phyloP scores from a whole-genome alignment of 1,140 invertebrate species.

The Ditylenchus dipsaci region DNA sequence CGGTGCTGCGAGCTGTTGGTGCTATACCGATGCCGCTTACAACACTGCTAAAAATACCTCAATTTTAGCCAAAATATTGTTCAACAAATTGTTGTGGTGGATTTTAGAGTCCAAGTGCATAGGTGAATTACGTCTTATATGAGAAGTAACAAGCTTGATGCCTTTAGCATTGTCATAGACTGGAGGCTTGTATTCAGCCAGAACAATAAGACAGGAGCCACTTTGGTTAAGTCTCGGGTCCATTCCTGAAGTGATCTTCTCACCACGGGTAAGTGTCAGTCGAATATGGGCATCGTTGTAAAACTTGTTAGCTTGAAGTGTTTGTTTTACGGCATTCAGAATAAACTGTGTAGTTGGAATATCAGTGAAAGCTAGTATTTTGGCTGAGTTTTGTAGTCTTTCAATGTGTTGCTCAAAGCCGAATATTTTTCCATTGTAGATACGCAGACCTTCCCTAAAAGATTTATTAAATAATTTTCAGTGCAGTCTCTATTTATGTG shows the following conservation, averaged over 20 bases:
- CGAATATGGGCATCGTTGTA: background rate
- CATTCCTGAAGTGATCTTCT: background rate
- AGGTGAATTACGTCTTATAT: background rate
- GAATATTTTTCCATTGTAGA: constrained; percentile 3
- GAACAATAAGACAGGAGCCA: background rate
- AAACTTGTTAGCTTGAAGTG: background rate
- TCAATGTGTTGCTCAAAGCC: background rate
- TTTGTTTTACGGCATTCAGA: background rate
- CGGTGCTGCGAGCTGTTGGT: no score
- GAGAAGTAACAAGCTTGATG: background rate
- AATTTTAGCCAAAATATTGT: constrained; percentile 1
- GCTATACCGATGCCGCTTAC: no score
- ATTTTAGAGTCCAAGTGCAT: constrained; percentile 1
- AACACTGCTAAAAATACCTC: background rate
- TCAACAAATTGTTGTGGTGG: constrained; percentile 1
- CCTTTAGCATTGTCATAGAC: background rate
- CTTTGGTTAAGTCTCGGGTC: background rate
- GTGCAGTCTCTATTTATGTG: no score
- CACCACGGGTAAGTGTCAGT: background rate
- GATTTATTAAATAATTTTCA: no score
- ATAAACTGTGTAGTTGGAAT: background rate
- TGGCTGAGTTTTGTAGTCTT: background rate
- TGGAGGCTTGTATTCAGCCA: background rate
- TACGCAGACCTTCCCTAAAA: background rate
- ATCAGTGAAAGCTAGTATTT: background rate